Base-by-base conservation (phyloP, 2,113 vertebrate species). In the Pteruthius melanotis region DNA sequence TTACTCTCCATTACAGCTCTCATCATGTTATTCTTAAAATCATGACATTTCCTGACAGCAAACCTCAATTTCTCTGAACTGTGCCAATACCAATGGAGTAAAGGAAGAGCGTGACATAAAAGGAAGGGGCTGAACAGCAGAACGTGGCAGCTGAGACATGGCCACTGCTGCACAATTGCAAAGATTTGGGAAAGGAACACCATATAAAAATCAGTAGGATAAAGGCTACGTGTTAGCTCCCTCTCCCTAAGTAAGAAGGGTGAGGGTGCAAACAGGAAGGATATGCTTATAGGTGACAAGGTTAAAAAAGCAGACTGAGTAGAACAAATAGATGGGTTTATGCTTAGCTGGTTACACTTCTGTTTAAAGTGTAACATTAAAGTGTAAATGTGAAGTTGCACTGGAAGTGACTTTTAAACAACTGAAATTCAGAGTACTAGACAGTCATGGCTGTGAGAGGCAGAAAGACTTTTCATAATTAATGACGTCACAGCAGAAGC, bases 81-180 rank as follows among this genome's bases (percentile, higher is more conserved):
- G 13, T 31, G 23, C 31, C 31, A 49, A 39, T n/a, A 49, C 15
- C 15, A 80, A 31, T 0, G 0, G 31, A 72, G 20, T 8, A 69
- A 50, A 66, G 53, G 64, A 69, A 28, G 11, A 69, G 13, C 3
- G 7, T 0, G 1, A 39, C 6, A 1, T 26, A 81, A 82, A 9
- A 81, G 16, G 23, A 27, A 56, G 27, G 6, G 7, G 12, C n/a
- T 1, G 1, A 77, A 52, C 7, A 87, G 54, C 10, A 74, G 54
- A 81, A 68, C 0, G 0, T 3, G 18, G 31, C 35, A 83, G 59
- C 47, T 49, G 50, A 78, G 13, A 37, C 11, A 42, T 0, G 0
- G 26, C 30, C 69, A 50, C 21, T 13, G 20, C 26, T 33, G 28
- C 13, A 60, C 28, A 66, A 11, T 1, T 44, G 60, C 10, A 30